These are phyloP conservation scores for Microtus montanus DNA, from an alignment of 2,113 vertebrate species.

Conservation along the genomic window DNA sequence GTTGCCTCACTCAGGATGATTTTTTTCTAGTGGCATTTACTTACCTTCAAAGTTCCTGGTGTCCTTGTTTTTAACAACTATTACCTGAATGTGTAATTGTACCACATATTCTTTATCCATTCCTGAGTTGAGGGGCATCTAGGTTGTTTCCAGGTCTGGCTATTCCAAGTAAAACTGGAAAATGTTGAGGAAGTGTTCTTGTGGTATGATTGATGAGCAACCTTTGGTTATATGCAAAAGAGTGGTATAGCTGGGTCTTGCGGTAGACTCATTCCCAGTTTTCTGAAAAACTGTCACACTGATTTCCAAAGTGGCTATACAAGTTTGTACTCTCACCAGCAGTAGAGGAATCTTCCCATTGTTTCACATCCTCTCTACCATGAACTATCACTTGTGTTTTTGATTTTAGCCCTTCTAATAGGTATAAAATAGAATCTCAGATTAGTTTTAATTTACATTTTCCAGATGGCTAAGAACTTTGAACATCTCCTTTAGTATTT, in stretches of 20 bases:
- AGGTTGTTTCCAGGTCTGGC: not conserved
- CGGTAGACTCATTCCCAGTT: not conserved
- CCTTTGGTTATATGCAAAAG: not conserved
- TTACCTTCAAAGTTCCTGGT: not conserved
- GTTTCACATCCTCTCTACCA: not conserved
- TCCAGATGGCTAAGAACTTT: not conserved
- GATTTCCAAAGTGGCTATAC: not conserved
- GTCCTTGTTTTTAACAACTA: not conserved
- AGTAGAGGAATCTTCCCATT: not conserved
- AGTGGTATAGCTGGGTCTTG: not conserved
- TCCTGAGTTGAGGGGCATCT: not conserved
- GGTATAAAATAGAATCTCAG: not conserved
- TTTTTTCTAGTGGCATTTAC: not conserved
- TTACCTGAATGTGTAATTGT: not conserved
- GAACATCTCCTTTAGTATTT: not conserved
- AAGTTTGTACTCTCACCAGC: not conserved
- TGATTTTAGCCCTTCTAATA: not conserved
- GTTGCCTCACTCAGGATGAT: not conserved
- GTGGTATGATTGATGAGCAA: not conserved
- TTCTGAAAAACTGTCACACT: not conserved
- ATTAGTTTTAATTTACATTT: not conserved
- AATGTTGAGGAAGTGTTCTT: not conserved
- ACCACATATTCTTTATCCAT: not conserved
- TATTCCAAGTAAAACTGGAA: not conserved
- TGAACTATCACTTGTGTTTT: not conserved